Conservation (phyloP, 2,888 invertebrate species). For the Lasius fuliginosus region DNA sequence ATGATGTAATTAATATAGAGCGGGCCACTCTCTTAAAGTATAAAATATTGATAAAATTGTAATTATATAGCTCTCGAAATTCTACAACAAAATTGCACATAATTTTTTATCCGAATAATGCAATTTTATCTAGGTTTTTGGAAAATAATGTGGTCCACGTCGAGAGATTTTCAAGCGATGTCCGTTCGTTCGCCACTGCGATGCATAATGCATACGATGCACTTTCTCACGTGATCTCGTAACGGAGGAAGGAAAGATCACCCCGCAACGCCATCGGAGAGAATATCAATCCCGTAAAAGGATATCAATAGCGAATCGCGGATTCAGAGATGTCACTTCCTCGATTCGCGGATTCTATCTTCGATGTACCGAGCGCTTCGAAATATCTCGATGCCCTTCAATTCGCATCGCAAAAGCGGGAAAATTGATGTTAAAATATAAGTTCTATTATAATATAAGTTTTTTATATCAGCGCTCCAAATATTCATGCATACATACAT, state of each 20-base stretch:
- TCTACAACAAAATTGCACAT: not conserved
- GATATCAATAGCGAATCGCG: slow-evolving; percentile 52
- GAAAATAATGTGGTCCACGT: slow-evolving; percentile 31
- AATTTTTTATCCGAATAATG: not conserved
- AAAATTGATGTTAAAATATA: slow-evolving; percentile 3
- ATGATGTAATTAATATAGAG: not conserved
- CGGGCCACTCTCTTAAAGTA: not conserved
- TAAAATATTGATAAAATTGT: not conserved
- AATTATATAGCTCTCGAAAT: not conserved
- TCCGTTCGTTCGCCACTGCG: slow-evolving; percentile 28
- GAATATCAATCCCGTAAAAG: slow-evolving; percentile 51
- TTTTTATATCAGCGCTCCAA: not conserved
- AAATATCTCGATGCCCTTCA: slow-evolving; percentile 16
- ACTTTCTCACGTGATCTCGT: slow-evolving; percentile 54
- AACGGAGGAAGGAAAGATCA: slow-evolving; percentile 44
- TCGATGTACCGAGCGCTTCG: not conserved
- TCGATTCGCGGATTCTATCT: slow-evolving; percentile 25
- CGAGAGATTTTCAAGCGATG: slow-evolving; percentile 46
- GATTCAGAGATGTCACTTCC: slow-evolving; percentile 51
- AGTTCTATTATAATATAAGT: not conserved
- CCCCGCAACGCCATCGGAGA: slow-evolving; percentile 35
- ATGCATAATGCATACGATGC: slow-evolving; percentile 56
- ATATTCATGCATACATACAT: not conserved
- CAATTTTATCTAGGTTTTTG: slow-evolving; percentile 21
- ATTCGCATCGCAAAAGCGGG: not conserved